Evolutionary conservation across 1,140 invertebrate species (phyloP), one percentile per base, ranked within the genome.

Genomic region (Trachymyrmex septentrionalis): DNA sequence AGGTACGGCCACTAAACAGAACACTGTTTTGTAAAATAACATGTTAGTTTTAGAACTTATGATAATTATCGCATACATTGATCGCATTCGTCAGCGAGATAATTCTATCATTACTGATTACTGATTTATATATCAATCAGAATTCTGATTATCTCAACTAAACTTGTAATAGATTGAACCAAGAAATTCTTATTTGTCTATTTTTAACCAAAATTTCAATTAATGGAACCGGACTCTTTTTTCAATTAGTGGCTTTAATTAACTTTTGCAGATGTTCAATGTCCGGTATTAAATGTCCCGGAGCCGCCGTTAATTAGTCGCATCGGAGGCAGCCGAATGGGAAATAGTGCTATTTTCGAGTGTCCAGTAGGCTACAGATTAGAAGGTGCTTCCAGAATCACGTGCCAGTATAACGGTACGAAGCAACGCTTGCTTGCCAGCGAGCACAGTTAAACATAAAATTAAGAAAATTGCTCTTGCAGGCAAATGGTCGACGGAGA

Each of bases 401-500:
- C 97, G 14, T 98, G 98, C 92, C 96, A 97, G 93, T 97, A 97
- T 86, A 97, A 97, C 87, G 97, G 97, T 97, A 93, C 0, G 19
- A 82, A 96, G 92, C 4, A 14, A 66, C 14, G 0, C 1, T 27
- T 61, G 1, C 24, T 27, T 48, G 4, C 0, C 30, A 16, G 7
- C 16, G 2, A 53, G 24, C 9, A 27, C 44, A 21, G 12, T 21
- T 21, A 59, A 9, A n/a, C 30, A 27, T 44, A 1, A 57, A 34
- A 80, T 16, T 5, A 71, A 16, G 3, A 82, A 27, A 73, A 21
- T 19, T 59, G 2, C 3, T 77, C 19, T 94, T 93, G 6, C 91
- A 97, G 97, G 97, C 61, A 96, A 96, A 94, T 98, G 98, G 98
- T 98, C 97, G 73, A 95, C 96, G 12, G 93, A 95, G 19, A 95